Percentiles rank a stretch among this genome's conserved stretches.
These are phyloP conservation scores for Caretta caretta DNA, from an alignment of 2,113 vertebrate genomes.

Conservation along the genomic window DNA sequence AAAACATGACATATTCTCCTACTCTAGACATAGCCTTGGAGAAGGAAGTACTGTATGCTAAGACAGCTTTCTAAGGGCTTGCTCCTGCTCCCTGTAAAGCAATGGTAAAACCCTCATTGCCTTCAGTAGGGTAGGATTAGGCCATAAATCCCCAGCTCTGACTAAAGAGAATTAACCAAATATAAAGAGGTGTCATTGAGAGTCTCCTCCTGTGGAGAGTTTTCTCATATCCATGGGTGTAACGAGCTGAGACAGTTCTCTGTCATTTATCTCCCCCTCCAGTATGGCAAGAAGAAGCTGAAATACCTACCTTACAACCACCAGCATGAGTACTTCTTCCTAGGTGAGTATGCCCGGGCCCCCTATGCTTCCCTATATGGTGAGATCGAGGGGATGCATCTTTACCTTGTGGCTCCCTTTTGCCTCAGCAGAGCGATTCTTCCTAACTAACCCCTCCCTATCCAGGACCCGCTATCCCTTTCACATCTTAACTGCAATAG, in stretches of 20 bases:
- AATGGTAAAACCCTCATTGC: neutral
- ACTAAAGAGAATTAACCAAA: neutral
- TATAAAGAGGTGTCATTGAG: neutral
- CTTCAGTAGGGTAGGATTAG: neutral
- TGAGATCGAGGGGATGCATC: neutral
- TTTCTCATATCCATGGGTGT: neutral
- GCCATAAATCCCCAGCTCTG: neutral
- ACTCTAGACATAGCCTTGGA: neutral
- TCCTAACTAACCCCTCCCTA: neutral
- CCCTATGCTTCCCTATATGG: neutral
- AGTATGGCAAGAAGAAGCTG: constrained; percentile 95
- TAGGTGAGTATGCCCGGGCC: constrained; percentile 82
- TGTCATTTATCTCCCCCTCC: constrained; percentile 41
- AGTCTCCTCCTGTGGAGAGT: neutral
- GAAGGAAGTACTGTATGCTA: neutral
- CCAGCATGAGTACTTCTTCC: constrained; percentile 95
- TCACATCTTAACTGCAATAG: neutral
- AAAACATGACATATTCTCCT: neutral
- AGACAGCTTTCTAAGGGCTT: neutral
- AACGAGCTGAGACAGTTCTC: neutral
- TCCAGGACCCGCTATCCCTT: neutral
- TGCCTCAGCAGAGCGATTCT: neutral
- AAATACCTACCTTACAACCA: constrained; percentile 90
- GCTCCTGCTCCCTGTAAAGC: neutral
- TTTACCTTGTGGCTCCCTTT: neutral